A percentile compares a stretch with the other conserved stretches of the same genome.
Evolutionary conservation across 2,797 vertebrate species (phyloP).

Genomic region (Leuciscus waleckii): DNA sequence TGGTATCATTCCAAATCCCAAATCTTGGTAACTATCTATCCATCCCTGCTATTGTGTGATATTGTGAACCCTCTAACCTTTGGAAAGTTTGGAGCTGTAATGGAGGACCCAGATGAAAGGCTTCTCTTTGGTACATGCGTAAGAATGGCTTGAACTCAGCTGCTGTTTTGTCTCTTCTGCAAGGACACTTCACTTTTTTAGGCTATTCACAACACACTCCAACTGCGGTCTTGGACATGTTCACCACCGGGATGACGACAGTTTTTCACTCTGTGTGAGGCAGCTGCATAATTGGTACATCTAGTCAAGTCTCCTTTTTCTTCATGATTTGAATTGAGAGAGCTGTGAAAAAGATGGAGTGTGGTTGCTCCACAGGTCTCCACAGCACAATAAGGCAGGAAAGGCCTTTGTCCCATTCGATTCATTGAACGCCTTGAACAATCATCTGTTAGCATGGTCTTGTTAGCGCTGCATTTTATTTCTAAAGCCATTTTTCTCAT

Average conservation of each 20-base stretch:
- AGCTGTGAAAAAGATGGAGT: conserved; percentile 57
- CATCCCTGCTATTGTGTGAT: neutral
- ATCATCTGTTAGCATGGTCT: conserved; percentile 54
- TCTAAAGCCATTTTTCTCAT: conserved; percentile 29
- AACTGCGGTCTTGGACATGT: conserved; percentile 46
- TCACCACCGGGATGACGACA: conserved; percentile 43
- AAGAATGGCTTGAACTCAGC: conserved; percentile 44
- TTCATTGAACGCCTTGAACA: conserved; percentile 52
- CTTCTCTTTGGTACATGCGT: conserved; percentile 6
- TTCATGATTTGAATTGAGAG: conserved; percentile 56
- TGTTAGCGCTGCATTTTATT: conserved; percentile 59
- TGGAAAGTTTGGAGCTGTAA: conserved; percentile 9
- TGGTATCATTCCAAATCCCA: neutral
- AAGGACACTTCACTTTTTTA: conserved; percentile 47
- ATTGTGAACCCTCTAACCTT: neutral
- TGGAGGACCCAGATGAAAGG: conserved; percentile 38
- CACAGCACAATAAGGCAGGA: conserved; percentile 61
- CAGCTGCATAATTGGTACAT: conserved; percentile 64
- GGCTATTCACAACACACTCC: conserved; percentile 55
- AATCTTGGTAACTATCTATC: neutral
- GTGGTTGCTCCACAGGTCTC: conserved; percentile 57
- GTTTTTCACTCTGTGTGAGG: conserved; percentile 56
- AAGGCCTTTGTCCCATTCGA: conserved; percentile 55
- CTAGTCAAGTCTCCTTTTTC: conserved; percentile 57
- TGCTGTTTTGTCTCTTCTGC: conserved; percentile 25